Evolutionary conservation across 2,888 invertebrate species (phyloP), one percentile per base, ranked within the genome.

Genomic region (Lochmaea crataegi): DNA sequence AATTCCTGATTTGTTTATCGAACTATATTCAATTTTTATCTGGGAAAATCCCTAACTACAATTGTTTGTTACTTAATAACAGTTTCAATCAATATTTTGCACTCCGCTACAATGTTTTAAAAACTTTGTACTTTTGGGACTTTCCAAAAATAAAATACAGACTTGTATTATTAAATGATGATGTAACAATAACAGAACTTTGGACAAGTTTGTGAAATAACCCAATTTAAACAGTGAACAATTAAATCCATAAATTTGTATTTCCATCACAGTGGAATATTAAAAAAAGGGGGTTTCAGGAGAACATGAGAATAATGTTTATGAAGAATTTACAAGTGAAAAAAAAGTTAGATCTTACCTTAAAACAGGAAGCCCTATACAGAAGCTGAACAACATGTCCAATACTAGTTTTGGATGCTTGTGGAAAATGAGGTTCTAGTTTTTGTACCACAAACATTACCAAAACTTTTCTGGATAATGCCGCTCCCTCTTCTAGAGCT

Each of bases 381-480:
- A 99, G 90, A 67, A 99, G 90, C 87, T 99, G 99, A 70, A 99
- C 98, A 60, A 99, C 99, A 88, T 99, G 99, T 12, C 99, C 99
- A 85, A 99, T 98, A 85, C 97, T 97, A 42, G 99, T 99, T 89
- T 99, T 99, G 22, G 98, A 98, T 72, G 98, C 98, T 88, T 96
- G 96, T 1, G 96, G 95, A 87, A 96, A 96, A 86, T 97, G 97
- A 61, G 98, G 96, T 86, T 97, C 96, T 80, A 99, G 89, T 83
- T 97, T 91, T 88, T 99, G 98, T 75, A 99, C 98, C 61, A 99
- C 98, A 89, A 98, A 99, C 96, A 99, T 96, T 76, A 99, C 99
- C 82, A 99, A 89, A 65, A 97, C 96, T 89, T 97, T 97, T 78
- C 96, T 90, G 0, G 97, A 97, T 76, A 98, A 88, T 4, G 97